Evolutionary conservation across 2,888 invertebrate species (phyloP).

Genomic region (Liopterus haemorrhoidalis): DNA sequence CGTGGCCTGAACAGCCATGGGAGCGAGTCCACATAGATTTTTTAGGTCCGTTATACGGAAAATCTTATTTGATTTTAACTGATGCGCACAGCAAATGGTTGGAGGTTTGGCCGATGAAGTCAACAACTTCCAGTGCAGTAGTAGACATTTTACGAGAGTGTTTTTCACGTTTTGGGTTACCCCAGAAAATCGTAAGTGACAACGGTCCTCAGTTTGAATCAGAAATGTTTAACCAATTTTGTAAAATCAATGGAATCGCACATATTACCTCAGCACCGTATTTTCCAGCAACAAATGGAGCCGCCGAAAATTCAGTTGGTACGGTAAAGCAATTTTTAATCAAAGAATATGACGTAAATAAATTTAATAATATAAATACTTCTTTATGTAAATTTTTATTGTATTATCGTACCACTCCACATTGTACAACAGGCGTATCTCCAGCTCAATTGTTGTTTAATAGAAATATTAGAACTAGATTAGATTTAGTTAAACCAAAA

Average conservation of each 20-base stretch:
- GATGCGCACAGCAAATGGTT: slow-evolving; percentile 27
- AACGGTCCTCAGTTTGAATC: too few relatives aligned
- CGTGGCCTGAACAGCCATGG: slow-evolving; percentile 25
- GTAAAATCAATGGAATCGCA: too few relatives aligned
- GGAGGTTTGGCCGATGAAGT: slow-evolving; percentile 24
- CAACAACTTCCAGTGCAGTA: slow-evolving; percentile 17
- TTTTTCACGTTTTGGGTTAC: slow-evolving; percentile 32
- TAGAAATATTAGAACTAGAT: too few relatives aligned
- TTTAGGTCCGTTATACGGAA: slow-evolving; percentile 23
- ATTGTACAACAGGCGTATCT: slow-evolving; percentile 27
- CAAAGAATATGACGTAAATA: too few relatives aligned
- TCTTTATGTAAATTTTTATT: too few relatives aligned
- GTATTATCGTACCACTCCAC: slow-evolving; percentile 26
- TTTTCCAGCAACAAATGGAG: too few relatives aligned
- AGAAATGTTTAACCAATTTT: too few relatives aligned
- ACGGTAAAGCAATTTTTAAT: too few relatives aligned
- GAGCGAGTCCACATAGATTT: slow-evolving; percentile 26
- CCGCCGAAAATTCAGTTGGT: too few relatives aligned
- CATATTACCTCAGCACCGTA: too few relatives aligned
- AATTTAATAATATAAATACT: too few relatives aligned
- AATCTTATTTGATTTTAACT: slow-evolving; percentile 22
- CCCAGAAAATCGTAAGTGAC: slow-evolving; percentile 29
- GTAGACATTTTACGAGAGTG: slow-evolving; percentile 14
- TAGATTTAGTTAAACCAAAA: too few relatives aligned
- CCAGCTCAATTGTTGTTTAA: slow-evolving; percentile 26